Conservation (phyloP, 2,113 vertebrate species). For the Aegotheles bennettii region DNA sequence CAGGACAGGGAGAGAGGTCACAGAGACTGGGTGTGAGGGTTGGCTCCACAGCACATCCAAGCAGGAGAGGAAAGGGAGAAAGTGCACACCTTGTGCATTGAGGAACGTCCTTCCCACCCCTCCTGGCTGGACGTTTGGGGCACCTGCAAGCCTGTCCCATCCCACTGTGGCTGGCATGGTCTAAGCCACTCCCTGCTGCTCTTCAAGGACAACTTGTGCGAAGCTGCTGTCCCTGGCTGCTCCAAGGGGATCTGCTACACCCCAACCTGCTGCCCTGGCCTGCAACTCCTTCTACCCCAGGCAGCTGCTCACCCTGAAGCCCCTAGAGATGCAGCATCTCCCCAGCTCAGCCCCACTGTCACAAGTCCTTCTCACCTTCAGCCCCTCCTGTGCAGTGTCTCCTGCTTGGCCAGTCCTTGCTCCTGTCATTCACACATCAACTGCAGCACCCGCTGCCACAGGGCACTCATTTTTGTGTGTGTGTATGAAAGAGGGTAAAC, state of each 20-base stretch:
- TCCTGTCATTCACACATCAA: neutral
- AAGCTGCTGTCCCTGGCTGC: neutral
- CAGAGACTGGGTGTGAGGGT: neutral
- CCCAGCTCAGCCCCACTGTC: neutral
- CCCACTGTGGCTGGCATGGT: accelerated
- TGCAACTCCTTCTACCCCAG: too few species aligned
- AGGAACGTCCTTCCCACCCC: neutral
- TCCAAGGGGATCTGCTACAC: neutral
- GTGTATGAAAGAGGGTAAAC: accelerated
- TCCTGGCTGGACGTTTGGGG: neutral
- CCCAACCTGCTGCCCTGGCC: neutral
- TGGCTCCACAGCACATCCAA: neutral
- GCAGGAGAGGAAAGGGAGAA: neutral
- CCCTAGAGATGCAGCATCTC: neutral
- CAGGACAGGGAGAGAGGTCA: neutral
- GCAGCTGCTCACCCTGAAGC: neutral
- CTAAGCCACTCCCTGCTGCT: neutral
- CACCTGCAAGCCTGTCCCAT: neutral
- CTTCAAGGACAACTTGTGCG: neutral
- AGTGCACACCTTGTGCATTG: accelerated
- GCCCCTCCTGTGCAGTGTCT: accelerated
- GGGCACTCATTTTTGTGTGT: neutral
- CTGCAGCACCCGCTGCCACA: neutral
- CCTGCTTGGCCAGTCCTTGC: neutral
- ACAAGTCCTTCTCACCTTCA: neutral